Base-by-base conservation (phyloP, 2,113 vertebrate genomes). In the Alethe castanea region DNA sequence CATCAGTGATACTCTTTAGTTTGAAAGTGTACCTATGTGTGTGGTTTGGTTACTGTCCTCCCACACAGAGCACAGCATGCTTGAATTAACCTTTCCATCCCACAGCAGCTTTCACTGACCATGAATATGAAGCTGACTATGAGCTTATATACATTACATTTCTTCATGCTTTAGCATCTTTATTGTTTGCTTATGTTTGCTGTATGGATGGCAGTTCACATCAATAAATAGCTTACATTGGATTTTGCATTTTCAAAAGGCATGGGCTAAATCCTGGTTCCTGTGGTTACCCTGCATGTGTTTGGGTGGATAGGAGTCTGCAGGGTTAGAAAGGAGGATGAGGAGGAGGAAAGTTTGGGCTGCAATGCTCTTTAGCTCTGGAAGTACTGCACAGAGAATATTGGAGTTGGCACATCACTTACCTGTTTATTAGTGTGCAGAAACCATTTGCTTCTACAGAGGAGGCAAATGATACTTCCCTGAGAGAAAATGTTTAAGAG, bases 31-130 rank as follows among this genome's bases (percentile, higher is more conserved):
- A 44, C 53, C 48, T 57, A 8, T 48, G 11, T 31, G 8, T 82
- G 84, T 72, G 78, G 36, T 79, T 85, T 92, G 52, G 62, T 85
- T 73, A 36, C 65, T 72, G 50, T 64, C 89, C 69, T 94, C 92
- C 92, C 86, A 87, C 94, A 3, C 25, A 29, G 0, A 3, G 56
- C 3, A 3, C 3, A 0, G 45, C 4, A 0, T 28, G 36, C 59
- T 82, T 5, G 0, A 45, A 8, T 79, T 56, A 77, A 91, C 59
- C 42, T 92, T 91, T 72, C 87, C 53, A 85, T 36, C 59, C 61
- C 73, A 57, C 19, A 9, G 40, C 54, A 42, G 2, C 84, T 76
- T 70, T 33, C 15, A 3, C 48, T 92, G 89, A 76, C 84, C 86
- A 42, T 45, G 53, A 24, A 20, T 14, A 17, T 31, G 66, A 74